These are phyloP conservation scores for Zosterops hypoxanthus DNA, from an alignment of 2,113 vertebrate species.

Conservation along the genomic window DNA sequence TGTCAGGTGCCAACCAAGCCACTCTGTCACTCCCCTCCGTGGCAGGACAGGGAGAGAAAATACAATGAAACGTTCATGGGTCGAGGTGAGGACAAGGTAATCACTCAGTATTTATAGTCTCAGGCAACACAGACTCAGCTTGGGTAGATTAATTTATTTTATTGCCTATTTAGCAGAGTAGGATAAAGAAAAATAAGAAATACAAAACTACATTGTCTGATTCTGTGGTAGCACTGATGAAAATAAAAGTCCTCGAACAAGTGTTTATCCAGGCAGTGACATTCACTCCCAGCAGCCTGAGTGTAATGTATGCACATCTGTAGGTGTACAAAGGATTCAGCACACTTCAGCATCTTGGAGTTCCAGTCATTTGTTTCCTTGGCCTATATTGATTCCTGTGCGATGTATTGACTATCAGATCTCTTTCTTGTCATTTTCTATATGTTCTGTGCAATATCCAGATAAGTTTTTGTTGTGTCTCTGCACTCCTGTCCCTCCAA, in stretches of 20 bases:
- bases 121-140: neutral
- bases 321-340: neutral
- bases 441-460: neutral
- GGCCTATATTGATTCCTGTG: neutral
- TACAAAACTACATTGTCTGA: neutral
- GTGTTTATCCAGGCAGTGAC: neutral
- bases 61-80: neutral
- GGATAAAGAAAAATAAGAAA: neutral
- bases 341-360: neutral
- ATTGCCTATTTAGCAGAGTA: neutral
- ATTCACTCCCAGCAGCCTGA: neutral
- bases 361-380: neutral
- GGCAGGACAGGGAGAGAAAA: neutral
- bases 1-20: neutral
- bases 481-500: fast-evolving
- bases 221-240: neutral
- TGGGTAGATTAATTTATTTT: neutral
- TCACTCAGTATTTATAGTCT: neutral
- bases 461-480: neutral
- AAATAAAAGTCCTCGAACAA: neutral
- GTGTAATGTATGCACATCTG: neutral
- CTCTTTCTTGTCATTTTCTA: neutral
- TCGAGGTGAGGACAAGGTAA: neutral
- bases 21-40: neutral
- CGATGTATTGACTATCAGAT: neutral